Evolutionary conservation across 1,140 invertebrate species (phyloP).

Genomic region (Drosophila punjabiensis): DNA sequence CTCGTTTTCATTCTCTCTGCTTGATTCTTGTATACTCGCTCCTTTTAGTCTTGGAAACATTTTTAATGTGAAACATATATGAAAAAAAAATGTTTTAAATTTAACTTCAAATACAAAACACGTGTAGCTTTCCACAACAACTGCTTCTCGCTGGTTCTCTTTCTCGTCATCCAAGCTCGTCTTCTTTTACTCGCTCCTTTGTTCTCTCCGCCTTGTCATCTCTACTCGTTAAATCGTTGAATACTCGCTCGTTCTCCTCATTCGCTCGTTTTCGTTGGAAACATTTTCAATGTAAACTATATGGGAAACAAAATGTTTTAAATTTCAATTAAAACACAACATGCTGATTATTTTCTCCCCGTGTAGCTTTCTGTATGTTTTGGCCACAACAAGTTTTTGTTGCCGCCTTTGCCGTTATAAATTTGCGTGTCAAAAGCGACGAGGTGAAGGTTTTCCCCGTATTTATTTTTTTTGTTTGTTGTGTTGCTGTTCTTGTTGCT

Average conservation of each 20-base stretch:
- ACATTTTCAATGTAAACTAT: not conserved
- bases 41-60: too few relatives aligned
- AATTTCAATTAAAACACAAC: not conserved
- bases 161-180: too few relatives aligned
- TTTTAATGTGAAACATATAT: too few relatives aligned
- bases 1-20: too few relatives aligned
- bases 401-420: slow-evolving; percentile 68
- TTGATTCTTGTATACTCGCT: too few relatives aligned
- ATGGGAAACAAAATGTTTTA: too few relatives aligned
- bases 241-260: not conserved
- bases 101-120: too few relatives aligned
- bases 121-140: too few relatives aligned
- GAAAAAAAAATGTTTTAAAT: too few relatives aligned
- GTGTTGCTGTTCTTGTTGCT: slow-evolving; percentile 8
- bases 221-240: not conserved
- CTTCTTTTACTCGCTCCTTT: too few relatives aligned
- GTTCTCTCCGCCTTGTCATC: too few relatives aligned
- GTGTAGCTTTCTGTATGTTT: slow-evolving; percentile 18
- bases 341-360: not conserved
- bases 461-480: slow-evolving; percentile 20
- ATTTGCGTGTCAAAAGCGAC: slow-evolving; percentile 82
- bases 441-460: slow-evolving; percentile 65
- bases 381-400: slow-evolving; percentile 72
- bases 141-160: too few relatives aligned
- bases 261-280: not conserved